Evolutionary conservation across 2,113 vertebrate species (phyloP), one percentile per base, ranked within the genome.

Genomic region (Pedionomus torquatus): DNA sequence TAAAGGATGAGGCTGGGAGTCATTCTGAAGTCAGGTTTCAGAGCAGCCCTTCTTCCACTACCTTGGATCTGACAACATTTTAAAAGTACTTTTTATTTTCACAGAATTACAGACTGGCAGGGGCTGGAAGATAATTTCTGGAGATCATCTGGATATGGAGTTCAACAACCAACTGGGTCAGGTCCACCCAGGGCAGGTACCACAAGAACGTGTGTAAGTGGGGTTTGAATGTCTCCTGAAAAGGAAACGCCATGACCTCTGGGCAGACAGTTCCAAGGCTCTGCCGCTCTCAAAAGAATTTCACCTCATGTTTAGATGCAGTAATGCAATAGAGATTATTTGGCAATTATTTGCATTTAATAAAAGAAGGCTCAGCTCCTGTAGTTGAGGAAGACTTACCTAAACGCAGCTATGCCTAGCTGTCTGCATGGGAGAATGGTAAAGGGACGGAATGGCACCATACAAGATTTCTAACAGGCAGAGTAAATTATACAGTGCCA

Each of bases 341-440:
- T 26, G 46, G 46, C 24, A 68, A 33, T 81, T 39, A 33, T n/a
- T 66, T 48, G 30, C 33, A 23, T 49, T 77, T 35, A 57, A 48
- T 28, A 68, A 71, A 61, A 57, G 37, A 30, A 44, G 25, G 51
- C 51, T 68, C 33, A 11, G n/a, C 37, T 84, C 41, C 69, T 88
- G 46, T 30, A 55, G 35, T 1, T 46, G 79, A 48, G n/a, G 41
- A 65, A 61, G 18, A 17, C 26, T 74, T 24, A 33, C 44, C 57
- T 64, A 54, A 79, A 54, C 31, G n/a, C 25, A 61, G 18, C 43
- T 33, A 21, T 26, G 25, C 24, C 9, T 30, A 43, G 7, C 23
- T 52, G 21, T 52, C 20, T 8, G 14, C 5, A 1, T 14, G 9
- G 17, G 23, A 13, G 14, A 52, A 65, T 0, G 1, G 49, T 1